phyloP scores from a whole-genome alignment of 2,888 invertebrate species.

The Nomada fabriciana region DNA sequence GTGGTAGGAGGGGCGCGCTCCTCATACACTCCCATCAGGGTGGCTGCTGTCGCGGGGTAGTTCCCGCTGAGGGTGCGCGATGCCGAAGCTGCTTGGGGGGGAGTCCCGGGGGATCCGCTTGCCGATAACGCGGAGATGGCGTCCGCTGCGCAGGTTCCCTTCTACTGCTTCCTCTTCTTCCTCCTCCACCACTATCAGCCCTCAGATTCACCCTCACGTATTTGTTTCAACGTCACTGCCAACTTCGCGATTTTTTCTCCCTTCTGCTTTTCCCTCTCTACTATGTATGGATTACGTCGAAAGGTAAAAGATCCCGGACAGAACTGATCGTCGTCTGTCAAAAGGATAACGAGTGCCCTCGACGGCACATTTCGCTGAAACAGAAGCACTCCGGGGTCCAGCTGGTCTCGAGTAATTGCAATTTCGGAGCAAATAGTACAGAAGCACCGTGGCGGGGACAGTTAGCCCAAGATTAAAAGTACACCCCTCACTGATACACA shows the following conservation, averaged over 20 bases:
- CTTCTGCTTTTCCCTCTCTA: background rate
- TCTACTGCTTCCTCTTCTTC: conserved; percentile 64
- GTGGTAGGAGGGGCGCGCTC: conserved; percentile 91
- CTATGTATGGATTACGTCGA: conserved; percentile 14
- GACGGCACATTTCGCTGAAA: conserved; percentile 57
- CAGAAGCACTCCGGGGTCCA: conserved; percentile 17
- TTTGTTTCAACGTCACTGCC: conserved; percentile 40
- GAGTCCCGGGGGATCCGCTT: conserved; percentile 85
- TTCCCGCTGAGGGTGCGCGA: conserved; percentile 82
- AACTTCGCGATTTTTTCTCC: conserved; percentile 1
- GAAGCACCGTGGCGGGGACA: background rate
- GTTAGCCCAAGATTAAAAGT: conserved; percentile 23
- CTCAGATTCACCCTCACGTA: conserved; percentile 33
- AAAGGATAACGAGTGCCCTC: conserved; percentile 58
- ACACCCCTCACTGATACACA: conserved; percentile 67
- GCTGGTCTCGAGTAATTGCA: background rate
- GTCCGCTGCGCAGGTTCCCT: conserved; percentile 76
- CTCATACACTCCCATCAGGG: conserved; percentile 96
- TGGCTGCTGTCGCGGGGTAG: conserved; percentile 84
- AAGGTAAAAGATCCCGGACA: background rate
- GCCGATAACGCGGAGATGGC: conserved; percentile 85
- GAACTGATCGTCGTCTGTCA: conserved; percentile 33
- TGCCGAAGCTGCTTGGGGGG: conserved; percentile 82
- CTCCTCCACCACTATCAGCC: conserved; percentile 51
- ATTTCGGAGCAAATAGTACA: background rate